Conservation (phyloP, 2,797 vertebrate species). For the Coendou prehensilis region DNA sequence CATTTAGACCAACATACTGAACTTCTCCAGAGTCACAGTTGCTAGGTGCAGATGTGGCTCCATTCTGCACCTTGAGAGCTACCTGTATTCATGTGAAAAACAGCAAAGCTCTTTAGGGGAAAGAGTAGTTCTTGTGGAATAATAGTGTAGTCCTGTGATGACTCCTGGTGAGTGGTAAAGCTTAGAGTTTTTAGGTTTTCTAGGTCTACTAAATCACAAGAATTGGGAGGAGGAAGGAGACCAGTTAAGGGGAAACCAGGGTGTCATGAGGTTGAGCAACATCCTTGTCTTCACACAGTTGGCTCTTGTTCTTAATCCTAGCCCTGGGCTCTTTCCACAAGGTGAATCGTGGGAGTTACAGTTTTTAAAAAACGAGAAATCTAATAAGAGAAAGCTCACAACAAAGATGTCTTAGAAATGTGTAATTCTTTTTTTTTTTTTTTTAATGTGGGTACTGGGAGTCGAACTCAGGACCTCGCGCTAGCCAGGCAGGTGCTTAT, state of each 20-base stretch:
- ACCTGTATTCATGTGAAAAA: not conserved
- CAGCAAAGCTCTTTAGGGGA: not conserved
- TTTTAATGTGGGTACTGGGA: too few species aligned
- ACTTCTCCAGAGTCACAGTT: not conserved
- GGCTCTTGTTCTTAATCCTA: not conserved
- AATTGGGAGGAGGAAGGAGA: not conserved
- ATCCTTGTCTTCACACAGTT: not conserved
- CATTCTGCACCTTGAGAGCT: not conserved
- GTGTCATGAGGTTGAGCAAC: not conserved
- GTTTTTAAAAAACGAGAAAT: not conserved
- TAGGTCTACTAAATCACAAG: not conserved
- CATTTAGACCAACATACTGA: not conserved
- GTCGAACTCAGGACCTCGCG: too few species aligned
- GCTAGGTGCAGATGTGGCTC: not conserved
- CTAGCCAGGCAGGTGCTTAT: too few species aligned
- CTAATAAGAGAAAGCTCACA: not conserved
- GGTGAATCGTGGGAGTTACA: not conserved
- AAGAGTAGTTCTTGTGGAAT: not conserved
- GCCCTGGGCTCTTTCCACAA: not conserved
- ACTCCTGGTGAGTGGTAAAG: not conserved
- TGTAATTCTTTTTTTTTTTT: too few species aligned
- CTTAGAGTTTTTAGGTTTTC: not conserved
- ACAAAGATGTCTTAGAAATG: constrained; percentile 6
- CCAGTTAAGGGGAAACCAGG: not conserved
- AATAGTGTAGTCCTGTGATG: not conserved